phyloP scores from a whole-genome alignment of 23 tunicate genomes.

The Halocynthia roretzi region DNA sequence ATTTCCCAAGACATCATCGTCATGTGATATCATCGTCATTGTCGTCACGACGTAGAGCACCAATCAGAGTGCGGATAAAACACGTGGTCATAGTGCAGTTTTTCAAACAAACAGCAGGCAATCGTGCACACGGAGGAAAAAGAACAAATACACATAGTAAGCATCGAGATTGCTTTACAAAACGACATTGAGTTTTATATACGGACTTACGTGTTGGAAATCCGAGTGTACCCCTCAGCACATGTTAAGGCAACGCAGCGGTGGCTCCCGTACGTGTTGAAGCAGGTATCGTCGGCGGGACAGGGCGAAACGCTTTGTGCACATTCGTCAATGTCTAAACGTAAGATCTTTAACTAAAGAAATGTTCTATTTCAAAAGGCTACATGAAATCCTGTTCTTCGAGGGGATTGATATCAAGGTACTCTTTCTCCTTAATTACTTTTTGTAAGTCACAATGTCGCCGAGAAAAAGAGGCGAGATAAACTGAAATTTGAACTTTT shows the following conservation, averaged over 20 bases:
- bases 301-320: slow-evolving; percentile 32
- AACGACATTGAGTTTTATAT: neutral
- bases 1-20: no score
- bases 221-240: slow-evolving; percentile 51
- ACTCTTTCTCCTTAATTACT: no score
- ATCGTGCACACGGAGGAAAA: neutral
- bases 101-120: neutral
- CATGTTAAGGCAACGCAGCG: slow-evolving; percentile 61
- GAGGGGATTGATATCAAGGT: no score
- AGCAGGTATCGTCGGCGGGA: slow-evolving; percentile 59
- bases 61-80: neutral
- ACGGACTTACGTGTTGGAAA: slow-evolving; percentile 54
- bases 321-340: slow-evolving; percentile 83
- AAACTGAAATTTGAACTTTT: no score
- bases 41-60: no score
- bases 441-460: no score
- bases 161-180: slow-evolving; percentile 2
- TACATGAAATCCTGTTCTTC: no score
- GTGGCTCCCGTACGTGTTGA: slow-evolving; percentile 82
- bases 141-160: slow-evolving; percentile 22
- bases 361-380: no score
- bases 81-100: neutral
- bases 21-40: no score
- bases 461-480: no score
- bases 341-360: neutral